A percentile compares a stretch with the other conserved stretches of the same genome.
Evolutionary conservation across 2,888 invertebrate species (phyloP).

Genomic region (Callimorpha dominula): DNA sequence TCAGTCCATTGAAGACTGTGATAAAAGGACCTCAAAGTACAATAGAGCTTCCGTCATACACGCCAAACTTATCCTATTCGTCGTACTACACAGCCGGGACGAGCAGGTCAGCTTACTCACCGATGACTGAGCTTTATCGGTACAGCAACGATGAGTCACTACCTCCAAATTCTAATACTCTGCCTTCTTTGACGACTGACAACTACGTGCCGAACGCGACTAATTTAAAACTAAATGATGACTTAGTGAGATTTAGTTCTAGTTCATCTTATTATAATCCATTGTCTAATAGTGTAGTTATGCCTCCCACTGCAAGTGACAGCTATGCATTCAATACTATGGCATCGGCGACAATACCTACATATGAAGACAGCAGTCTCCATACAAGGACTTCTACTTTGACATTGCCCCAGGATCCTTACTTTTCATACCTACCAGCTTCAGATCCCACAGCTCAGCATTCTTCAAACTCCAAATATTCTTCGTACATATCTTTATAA

Average conservation of each 20-base stretch:
- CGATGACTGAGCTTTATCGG: conserved; percentile 80
- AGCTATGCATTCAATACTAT: conserved; percentile 68
- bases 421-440: conserved; percentile 71
- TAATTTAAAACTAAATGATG: conserved; percentile 76
- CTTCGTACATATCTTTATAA: conserved; percentile 77
- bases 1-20: conserved; percentile 70
- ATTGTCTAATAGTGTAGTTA: conserved; percentile 65
- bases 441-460: conserved; percentile 67
- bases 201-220: conserved; percentile 80
- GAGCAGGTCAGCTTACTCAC: conserved; percentile 77
- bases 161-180: conserved; percentile 68
- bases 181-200: conserved; percentile 72
- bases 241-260: conserved; percentile 69
- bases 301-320: conserved; percentile 72
- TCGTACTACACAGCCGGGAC: conserved; percentile 74
- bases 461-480: conserved; percentile 68
- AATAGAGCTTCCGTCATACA: conserved; percentile 77
- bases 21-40: conserved; percentile 74
- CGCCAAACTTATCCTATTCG: conserved; percentile 79
- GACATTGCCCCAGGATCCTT: conserved; percentile 72
- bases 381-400: conserved; percentile 64
- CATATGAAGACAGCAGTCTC: conserved; percentile 73
- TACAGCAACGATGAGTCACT: conserved; percentile 81
- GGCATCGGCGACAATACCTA: conserved; percentile 64
- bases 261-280: conserved; percentile 73